phyloP scores from a whole-genome alignment of 2,113 vertebrate species.

The Sigmodon hispidus region DNA sequence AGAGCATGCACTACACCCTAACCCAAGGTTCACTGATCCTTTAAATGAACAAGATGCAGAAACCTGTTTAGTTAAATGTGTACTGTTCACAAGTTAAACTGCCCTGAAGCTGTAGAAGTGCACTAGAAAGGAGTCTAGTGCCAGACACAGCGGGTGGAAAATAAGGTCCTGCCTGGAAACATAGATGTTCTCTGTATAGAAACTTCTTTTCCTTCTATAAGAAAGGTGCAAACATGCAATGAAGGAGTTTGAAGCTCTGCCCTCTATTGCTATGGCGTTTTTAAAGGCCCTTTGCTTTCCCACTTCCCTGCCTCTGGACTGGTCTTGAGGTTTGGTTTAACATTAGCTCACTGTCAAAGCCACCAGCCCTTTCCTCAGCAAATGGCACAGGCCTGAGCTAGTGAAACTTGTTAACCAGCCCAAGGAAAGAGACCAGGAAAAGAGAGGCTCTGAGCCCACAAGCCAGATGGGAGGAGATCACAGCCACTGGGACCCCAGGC shows the following conservation, averaged over 20 bases:
- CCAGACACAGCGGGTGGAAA: background rate
- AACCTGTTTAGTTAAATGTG: background rate
- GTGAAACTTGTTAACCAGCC: background rate
- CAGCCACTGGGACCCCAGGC: background rate
- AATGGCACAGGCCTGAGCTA: background rate
- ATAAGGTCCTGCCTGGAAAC: background rate
- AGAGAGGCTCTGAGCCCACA: background rate
- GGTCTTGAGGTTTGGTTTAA: constrained; percentile 38
- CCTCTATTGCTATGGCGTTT: background rate
- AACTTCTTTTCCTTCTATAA: background rate
- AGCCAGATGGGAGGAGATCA: background rate
- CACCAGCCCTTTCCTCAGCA: constrained; percentile 9
- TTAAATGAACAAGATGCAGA: background rate
- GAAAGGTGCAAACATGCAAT: background rate
- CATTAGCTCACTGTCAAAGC: constrained; percentile 48
- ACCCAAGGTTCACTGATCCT: background rate
- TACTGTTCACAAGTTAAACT: background rate
- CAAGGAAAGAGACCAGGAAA: background rate
- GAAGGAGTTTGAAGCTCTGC: background rate
- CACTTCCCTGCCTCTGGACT: background rate
- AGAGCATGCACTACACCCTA: too few species aligned
- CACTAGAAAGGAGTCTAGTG: background rate
- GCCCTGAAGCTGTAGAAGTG: background rate
- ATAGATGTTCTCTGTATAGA: background rate
- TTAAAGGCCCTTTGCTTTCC: constrained; percentile 21